Percentiles rank a stretch among this genome's conserved stretches.
phyloP scores from a whole-genome alignment of 2,113 vertebrate species.

The Dicrurus megarhynchus region DNA sequence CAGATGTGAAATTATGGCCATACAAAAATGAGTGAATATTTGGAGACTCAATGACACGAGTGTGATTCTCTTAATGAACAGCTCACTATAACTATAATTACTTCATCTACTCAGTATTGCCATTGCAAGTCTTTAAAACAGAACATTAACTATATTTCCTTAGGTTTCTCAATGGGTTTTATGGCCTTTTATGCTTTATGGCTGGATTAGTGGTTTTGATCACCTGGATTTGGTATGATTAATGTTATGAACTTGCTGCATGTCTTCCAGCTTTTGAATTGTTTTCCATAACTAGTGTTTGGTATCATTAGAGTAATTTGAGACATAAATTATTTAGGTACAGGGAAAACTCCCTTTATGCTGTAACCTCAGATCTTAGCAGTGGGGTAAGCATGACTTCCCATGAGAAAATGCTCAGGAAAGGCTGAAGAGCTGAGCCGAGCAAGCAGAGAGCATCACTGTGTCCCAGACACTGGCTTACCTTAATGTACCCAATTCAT shows the following conservation, averaged over 20 bases:
- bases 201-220: not conserved
- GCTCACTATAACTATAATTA: not conserved
- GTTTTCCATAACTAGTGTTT: not conserved
- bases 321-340: not conserved
- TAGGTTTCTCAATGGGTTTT: not conserved
- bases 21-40: not conserved
- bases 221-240: not conserved
- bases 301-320: not conserved
- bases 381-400: not conserved
- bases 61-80: not conserved
- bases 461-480: not conserved
- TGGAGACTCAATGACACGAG: not conserved
- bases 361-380: not conserved
- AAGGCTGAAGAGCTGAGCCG: not conserved
- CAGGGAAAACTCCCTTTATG: not conserved
- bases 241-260: not conserved
- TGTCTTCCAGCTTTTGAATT: not conserved
- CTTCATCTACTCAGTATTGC: not conserved
- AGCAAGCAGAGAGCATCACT: not conserved
- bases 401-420: not conserved
- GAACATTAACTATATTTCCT: not conserved
- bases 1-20: not conserved
- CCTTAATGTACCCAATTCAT: not conserved
- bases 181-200: not conserved
- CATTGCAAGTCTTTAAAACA: not conserved